These are phyloP conservation scores for Haliclona indistincta DNA, from an alignment of 37 sponge, comb jelly and placozoan genomes.

Conservation along the genomic window DNA sequence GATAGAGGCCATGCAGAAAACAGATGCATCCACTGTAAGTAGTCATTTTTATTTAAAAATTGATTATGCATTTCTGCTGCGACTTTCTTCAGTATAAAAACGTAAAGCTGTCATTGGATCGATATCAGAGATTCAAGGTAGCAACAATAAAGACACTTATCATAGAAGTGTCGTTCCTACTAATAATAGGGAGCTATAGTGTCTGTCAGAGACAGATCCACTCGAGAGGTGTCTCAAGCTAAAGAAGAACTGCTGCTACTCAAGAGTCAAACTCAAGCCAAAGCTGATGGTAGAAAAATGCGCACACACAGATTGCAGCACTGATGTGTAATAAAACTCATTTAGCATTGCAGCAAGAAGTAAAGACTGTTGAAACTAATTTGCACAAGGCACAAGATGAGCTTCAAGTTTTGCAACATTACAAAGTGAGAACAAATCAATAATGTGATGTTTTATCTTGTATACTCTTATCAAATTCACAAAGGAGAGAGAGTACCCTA, in stretches of 20 bases:
- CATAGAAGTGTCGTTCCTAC: neutral
- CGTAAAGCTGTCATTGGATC: conserved; percentile 27
- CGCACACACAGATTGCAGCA: neutral
- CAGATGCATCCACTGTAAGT: conserved; percentile 46
- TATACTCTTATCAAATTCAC: neutral
- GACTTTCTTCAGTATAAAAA: conserved; percentile 20
- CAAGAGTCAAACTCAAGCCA: neutral
- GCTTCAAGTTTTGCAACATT: neutral
- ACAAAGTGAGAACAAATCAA: neutral
- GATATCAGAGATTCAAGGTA: conserved; percentile 63
- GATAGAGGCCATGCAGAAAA: conserved; percentile 14
- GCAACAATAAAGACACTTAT: neutral
- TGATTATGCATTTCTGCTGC: neutral
- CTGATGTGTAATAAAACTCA: neutral
- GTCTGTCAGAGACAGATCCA: neutral
- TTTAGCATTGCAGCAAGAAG: neutral
- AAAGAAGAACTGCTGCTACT: neutral
- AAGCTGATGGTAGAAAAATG: neutral
- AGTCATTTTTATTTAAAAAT: neutral
- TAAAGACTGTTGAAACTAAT: neutral
- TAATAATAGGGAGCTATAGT: neutral
- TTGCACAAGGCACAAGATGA: neutral
- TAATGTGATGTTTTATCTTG: neutral
- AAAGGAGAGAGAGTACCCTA: conserved; percentile 63
- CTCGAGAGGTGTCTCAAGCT: neutral